Evolutionary conservation across 1,140 invertebrate species (phyloP).

Genomic region (Frieseomelitta varia): DNA sequence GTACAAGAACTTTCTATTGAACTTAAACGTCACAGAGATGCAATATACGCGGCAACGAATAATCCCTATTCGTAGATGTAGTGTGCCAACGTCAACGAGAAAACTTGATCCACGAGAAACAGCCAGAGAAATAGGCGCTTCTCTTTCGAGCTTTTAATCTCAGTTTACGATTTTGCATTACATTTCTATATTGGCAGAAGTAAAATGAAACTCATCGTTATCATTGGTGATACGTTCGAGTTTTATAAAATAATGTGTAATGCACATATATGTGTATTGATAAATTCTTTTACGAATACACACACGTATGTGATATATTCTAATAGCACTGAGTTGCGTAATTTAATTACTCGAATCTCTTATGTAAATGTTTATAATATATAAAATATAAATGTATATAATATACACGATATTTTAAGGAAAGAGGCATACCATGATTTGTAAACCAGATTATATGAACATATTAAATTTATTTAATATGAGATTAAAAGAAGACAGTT

Average conservation of each 20-base stretch:
- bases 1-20: background rate
- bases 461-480: no score
- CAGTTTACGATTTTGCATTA: background rate
- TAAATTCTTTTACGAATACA: no score
- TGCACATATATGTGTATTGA: no score
- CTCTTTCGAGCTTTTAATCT: background rate
- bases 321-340: no score
- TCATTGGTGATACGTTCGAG: background rate
- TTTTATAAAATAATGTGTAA: background rate
- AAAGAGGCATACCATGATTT: no score
- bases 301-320: no score
- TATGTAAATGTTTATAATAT: no score
- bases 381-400: no score
- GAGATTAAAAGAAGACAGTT: no score
- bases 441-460: background rate
- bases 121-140: background rate
- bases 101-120: background rate
- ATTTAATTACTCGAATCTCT: no score
- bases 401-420: no score
- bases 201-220: background rate
- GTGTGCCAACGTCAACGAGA: background rate
- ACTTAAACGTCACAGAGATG: background rate
- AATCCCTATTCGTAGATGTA: conserved; percentile 2
- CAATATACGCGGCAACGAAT: background rate
- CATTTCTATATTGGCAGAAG: background rate